These are phyloP conservation scores for Xylophagus ater DNA, from an alignment of 2,888 invertebrate species.

Conservation along the genomic window DNA sequence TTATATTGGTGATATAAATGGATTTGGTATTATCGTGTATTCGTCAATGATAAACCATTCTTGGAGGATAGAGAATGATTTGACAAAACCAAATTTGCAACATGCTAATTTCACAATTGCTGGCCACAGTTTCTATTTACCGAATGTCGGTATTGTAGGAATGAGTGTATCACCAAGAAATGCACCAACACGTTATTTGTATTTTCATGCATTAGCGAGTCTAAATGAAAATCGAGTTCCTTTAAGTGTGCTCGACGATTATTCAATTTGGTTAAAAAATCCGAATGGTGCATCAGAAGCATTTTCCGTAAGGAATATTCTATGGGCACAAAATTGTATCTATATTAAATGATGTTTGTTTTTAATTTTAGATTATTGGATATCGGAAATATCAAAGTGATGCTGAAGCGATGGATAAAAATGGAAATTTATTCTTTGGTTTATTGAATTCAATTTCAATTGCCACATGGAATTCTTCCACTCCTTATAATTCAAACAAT, in stretches of 20 bases:
- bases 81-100: constrained; percentile 46
- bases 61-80: constrained; percentile 50
- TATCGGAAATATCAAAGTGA: constrained; percentile 56
- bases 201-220: constrained; percentile 54
- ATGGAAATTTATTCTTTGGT: constrained; percentile 58
- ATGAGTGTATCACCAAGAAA: constrained; percentile 44
- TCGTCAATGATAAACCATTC: constrained; percentile 41
- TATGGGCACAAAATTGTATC: background rate
- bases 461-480: constrained; percentile 60
- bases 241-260: constrained; percentile 46
- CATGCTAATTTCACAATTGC: constrained; percentile 47
- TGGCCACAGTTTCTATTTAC: constrained; percentile 50
- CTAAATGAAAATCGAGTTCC: constrained; percentile 48
- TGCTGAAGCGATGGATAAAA: constrained; percentile 55
- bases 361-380: constrained; percentile 40
- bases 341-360: background rate
- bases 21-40: constrained; percentile 49
- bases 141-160: constrained; percentile 57
- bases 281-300: constrained; percentile 39
- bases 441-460: constrained; percentile 55
- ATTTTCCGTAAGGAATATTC: no score
- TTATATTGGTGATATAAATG: constrained; percentile 54
- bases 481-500: constrained; percentile 46
- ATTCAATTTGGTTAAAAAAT: constrained; percentile 39
- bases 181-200: constrained; percentile 40